Evolutionary conservation across 2,888 invertebrate genomes (phyloP).

Genomic region (Oscheius sp.): DNA sequence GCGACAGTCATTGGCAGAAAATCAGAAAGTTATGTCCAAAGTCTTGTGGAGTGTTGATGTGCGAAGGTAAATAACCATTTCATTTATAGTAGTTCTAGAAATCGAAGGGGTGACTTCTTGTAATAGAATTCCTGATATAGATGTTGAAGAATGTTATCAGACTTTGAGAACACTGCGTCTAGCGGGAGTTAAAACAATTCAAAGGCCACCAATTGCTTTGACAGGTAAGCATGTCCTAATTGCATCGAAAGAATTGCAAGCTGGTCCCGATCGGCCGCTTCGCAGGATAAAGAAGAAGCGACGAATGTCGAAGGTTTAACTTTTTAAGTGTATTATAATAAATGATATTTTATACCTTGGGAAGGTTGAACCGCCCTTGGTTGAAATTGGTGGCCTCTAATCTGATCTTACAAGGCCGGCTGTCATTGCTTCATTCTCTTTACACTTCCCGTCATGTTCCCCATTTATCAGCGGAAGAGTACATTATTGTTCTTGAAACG

Average conservation of each 20-base stretch:
- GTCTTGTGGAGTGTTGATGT: slow-evolving; percentile 43
- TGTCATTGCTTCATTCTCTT: slow-evolving; percentile 21
- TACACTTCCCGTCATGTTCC: slow-evolving; percentile 19
- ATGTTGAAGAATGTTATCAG: slow-evolving; percentile 45
- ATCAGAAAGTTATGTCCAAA: slow-evolving; percentile 37
- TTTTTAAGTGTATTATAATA: too few relatives aligned
- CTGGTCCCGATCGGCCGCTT: neutral
- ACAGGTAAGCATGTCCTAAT: neutral
- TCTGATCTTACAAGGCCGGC: slow-evolving; percentile 28
- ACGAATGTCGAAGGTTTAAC: neutral
- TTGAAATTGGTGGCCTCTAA: too few relatives aligned
- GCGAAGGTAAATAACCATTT: slow-evolving; percentile 37
- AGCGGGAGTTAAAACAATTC: slow-evolving; percentile 17
- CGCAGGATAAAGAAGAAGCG: neutral
- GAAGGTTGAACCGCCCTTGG: neutral
- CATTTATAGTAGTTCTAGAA: slow-evolving; percentile 29
- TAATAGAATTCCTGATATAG: slow-evolving; percentile 38
- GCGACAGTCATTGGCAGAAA: slow-evolving; percentile 47
- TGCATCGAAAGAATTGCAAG: neutral
- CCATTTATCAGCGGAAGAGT: neutral
- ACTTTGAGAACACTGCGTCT: slow-evolving; percentile 17
- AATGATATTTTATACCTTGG: too few relatives aligned
- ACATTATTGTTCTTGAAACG: neutral
- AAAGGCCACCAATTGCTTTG: neutral
- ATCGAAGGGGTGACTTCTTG: slow-evolving; percentile 44